Base-by-base conservation (phyloP, 2,113 vertebrate genomes). In the Corythornis vintsioides region DNA sequence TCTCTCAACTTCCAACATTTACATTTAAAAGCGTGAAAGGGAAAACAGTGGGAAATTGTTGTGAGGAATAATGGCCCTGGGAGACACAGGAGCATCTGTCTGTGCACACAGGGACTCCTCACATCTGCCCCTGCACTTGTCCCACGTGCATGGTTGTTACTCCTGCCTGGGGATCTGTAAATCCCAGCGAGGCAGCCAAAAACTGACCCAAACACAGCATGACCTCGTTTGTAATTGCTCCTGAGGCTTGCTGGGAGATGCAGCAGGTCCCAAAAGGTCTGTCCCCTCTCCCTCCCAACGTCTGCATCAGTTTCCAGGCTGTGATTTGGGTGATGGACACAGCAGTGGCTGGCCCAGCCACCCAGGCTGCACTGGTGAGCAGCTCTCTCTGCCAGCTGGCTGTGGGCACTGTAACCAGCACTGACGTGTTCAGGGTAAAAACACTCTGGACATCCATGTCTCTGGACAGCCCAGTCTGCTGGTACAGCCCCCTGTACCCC, bases 1-100 rank as follows among this genome's bases (percentile, higher is more conserved):
- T 71, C 89, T 48, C 88, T 90, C 72, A 81, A 86, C 91, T 93
- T 66, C 88, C 89, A 89, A 59, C 81, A 52, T 82, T 74, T 56
- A 52, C 82, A 26, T 67, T 86, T 47, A 53, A 71, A 91, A 88
- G 83, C 2, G 31, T 60, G 89, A 73, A 93, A 79, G 92, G 83
- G 17, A 35, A 65, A 93, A 69, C 78, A 24, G n/a, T 25, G 48
- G 64, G 75, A 69, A 82, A 18, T 29, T 55, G 57, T 60, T 91
- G 78, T 63, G 64, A 56, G 87, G 67, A 81, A 19, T 17, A 55
- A 40, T 4, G 74, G 75, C 73, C 60, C 45, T 6, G 78, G 76
- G 81, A 40, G 47, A 52, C 60, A 57, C 6, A 2, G 1, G 1
- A 28, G 47, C 15, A 2, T 52, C 60, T 59, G 1, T 11, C 53